Conservation (phyloP, 2,888 invertebrate species). For the Homarus gammarus region DNA sequence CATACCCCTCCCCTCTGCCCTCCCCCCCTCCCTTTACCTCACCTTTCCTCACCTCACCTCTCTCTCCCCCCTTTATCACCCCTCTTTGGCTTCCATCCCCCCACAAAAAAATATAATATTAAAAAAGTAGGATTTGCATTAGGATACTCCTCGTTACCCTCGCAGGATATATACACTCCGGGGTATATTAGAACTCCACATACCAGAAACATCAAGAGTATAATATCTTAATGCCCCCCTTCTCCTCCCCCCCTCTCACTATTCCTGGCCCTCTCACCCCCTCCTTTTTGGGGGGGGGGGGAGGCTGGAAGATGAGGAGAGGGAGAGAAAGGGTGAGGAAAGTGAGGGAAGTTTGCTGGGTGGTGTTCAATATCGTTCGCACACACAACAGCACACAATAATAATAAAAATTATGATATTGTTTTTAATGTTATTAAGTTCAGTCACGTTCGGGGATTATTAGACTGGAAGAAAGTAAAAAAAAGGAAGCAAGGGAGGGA, state of each 20-base stretch:
- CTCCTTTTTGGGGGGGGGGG: not conserved
- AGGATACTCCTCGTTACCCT: slow-evolving; percentile 32
- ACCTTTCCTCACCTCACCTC: not conserved
- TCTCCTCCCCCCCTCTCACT: slow-evolving; percentile 1
- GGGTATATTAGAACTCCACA: slow-evolving; percentile 39
- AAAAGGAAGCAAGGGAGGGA: too few species aligned
- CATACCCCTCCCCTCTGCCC: not conserved
- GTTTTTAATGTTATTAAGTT: too few species aligned
- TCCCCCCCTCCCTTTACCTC: not conserved
- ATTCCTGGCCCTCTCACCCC: slow-evolving; percentile 13
- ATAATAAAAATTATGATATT: too few species aligned
- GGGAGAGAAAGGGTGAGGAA: not conserved
- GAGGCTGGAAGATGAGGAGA: not conserved
- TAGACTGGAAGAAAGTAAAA: not conserved
- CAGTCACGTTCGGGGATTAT: not conserved
- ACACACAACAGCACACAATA: too few species aligned
- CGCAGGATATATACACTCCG: slow-evolving; percentile 19
- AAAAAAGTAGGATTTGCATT: slow-evolving; percentile 31
- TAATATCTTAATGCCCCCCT: slow-evolving; percentile 32
- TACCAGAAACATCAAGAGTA: slow-evolving; percentile 22
- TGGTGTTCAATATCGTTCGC: too few species aligned
- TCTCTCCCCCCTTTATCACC: too few species aligned
- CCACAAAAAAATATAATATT: slow-evolving; percentile 10
- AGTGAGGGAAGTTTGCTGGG: not conserved
- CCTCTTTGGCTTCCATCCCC: too few species aligned